Percentiles rank a stretch among this genome's conserved stretches.
Evolutionary conservation across 2,888 invertebrate genomes (phyloP).

Genomic region (Drosophila rubida): DNA sequence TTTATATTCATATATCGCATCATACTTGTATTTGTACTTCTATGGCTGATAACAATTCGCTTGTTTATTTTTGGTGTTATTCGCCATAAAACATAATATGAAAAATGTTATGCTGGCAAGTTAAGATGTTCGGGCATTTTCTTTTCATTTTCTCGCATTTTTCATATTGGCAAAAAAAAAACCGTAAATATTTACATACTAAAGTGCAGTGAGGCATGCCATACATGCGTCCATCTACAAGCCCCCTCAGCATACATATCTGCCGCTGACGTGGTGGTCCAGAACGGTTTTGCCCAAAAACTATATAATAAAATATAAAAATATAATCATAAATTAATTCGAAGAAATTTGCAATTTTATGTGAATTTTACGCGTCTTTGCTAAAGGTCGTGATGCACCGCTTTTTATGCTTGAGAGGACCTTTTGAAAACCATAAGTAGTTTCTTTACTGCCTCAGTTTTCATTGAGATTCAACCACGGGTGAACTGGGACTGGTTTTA

Average conservation of each 20-base stretch:
- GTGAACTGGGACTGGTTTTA: constrained; percentile 17
- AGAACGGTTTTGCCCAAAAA: constrained; percentile 8
- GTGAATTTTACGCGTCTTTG: constrained; percentile 36
- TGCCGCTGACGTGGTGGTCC: constrained; percentile 27
- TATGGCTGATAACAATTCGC: neutral
- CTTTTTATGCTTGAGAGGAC: constrained; percentile 29
- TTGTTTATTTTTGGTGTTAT: constrained; percentile 16
- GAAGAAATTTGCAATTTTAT: constrained; percentile 43
- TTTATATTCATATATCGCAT: constrained; percentile 18
- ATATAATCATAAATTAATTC: constrained; percentile 57
- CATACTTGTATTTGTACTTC: neutral
- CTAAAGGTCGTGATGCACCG: neutral
- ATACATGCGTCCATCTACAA: constrained; percentile 11
- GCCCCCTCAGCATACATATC: constrained; percentile 1
- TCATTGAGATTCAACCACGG: constrained; percentile 45
- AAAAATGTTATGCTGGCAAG: neutral
- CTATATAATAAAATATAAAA: constrained; percentile 54
- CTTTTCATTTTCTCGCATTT: constrained; percentile 2
- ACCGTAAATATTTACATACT: constrained; percentile 37
- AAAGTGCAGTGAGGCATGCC: constrained; percentile 43
- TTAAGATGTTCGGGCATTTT: neutral
- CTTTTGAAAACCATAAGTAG: constrained; percentile 34
- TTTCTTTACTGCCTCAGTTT: constrained; percentile 37
- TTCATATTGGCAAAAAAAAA: constrained; percentile 10
- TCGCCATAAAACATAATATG: constrained; percentile 8